Evolutionary conservation across 2,797 vertebrate genomes (phyloP).

Genomic region (Bradypodion ventrale): DNA sequence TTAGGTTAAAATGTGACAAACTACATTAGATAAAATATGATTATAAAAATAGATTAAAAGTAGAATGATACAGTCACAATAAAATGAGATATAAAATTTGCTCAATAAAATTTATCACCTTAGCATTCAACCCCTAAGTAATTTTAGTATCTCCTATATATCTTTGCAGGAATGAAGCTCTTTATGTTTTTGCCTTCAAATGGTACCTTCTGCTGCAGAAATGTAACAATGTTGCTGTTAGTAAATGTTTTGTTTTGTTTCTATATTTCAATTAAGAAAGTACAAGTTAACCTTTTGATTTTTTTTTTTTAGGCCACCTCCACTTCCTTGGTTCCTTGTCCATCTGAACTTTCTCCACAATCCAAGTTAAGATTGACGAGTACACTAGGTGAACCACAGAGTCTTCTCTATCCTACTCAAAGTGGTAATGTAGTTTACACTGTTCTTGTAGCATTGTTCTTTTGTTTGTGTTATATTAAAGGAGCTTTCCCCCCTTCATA

Average conservation of each 20-base stretch:
- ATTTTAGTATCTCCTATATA: slow-evolving; percentile 15
- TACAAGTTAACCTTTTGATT: slow-evolving; percentile 73
- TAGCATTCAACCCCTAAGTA: too few relatives aligned
- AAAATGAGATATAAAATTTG: too few relatives aligned
- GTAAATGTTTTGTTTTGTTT: slow-evolving; percentile 60
- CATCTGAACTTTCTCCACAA: slow-evolving; percentile 82
- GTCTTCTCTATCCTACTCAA: slow-evolving; percentile 74
- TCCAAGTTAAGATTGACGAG: slow-evolving; percentile 79
- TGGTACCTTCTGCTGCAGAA: slow-evolving; percentile 6
- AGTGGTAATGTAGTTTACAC: slow-evolving; percentile 71
- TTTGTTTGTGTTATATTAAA: slow-evolving; percentile 2
- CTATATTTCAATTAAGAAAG: slow-evolving; percentile 76
- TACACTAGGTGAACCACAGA: slow-evolving; percentile 72
- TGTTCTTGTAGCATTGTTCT: background rate
- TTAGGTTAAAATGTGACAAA: too few relatives aligned
- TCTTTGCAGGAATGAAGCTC: background rate
- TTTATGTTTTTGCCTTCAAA: fast-evolving
- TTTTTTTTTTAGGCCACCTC: slow-evolving; percentile 83
- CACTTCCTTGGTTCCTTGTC: slow-evolving; percentile 79
- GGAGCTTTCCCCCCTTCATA: background rate
- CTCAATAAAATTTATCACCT: too few relatives aligned
- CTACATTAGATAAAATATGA: too few relatives aligned
- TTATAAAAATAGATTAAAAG: too few relatives aligned
- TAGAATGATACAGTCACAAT: too few relatives aligned
- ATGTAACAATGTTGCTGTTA: slow-evolving; percentile 37